Conservation (phyloP, 2,797 vertebrate genomes). For the Catostomus latipinnis region DNA sequence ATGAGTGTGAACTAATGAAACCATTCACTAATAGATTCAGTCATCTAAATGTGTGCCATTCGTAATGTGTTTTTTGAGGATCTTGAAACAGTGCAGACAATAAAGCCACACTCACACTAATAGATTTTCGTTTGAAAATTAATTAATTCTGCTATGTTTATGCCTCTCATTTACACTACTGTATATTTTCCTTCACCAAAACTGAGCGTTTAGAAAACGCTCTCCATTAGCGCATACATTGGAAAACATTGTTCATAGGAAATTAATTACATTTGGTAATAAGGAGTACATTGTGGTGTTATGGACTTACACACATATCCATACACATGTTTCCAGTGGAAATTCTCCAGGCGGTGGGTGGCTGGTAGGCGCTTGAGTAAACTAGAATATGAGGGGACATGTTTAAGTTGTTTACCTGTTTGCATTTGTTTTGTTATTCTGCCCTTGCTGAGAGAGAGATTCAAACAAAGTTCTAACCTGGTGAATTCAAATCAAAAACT, state of each 20-base stretch:
- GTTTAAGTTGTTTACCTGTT: slow-evolving; percentile 67
- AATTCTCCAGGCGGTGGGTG: slow-evolving; percentile 29
- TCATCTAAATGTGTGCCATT: slow-evolving; percentile 21
- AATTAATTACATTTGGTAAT: too few species aligned
- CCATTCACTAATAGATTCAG: slow-evolving; percentile 18
- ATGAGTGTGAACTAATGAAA: slow-evolving; percentile 32
- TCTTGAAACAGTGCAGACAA: not conserved
- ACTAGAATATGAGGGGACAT: slow-evolving; percentile 56
- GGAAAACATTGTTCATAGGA: too few species aligned
- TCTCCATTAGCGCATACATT: too few species aligned
- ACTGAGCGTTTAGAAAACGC: too few species aligned
- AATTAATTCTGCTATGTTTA: too few species aligned
- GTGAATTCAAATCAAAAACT: slow-evolving; percentile 64
- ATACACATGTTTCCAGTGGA: slow-evolving; percentile 1
- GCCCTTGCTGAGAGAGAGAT: slow-evolving; percentile 56
- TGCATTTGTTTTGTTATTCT: slow-evolving; percentile 58
- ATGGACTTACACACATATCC: slow-evolving; percentile 14
- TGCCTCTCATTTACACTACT: too few species aligned
- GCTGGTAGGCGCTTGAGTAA: slow-evolving; percentile 37
- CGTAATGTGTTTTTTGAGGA: not conserved
- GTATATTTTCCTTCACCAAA: too few species aligned
- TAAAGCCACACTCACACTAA: not conserved
- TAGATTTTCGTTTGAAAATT: not conserved
- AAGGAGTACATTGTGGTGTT: slow-evolving; percentile 18
- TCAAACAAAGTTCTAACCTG: slow-evolving; percentile 58